A percentile compares a stretch with the other conserved stretches of the same genome.
Conservation (phyloP, 2,888 invertebrate species). For the Patella pellucida region DNA sequence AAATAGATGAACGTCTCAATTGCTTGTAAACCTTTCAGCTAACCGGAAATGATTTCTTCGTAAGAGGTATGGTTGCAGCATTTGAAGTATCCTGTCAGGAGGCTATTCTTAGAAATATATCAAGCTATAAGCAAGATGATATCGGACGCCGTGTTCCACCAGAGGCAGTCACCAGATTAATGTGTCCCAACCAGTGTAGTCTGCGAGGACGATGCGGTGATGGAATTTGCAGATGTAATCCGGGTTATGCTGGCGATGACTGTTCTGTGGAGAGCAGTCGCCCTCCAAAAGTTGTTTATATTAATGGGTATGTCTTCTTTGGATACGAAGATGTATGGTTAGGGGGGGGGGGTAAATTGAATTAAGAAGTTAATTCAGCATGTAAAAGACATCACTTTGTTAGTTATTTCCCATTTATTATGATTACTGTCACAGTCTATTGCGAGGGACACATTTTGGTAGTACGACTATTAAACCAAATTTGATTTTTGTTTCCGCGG, state of each 20-base stretch:
- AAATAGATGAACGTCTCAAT: no score
- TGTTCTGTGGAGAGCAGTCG: slow-evolving; percentile 27
- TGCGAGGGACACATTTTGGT: no score
- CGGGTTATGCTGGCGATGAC: slow-evolving; percentile 28
- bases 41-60: slow-evolving; percentile 14
- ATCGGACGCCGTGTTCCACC: slow-evolving; percentile 31
- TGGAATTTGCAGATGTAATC: slow-evolving; percentile 30
- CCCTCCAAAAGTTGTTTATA: slow-evolving; percentile 21
- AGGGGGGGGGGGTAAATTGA: no score
- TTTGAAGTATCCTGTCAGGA: slow-evolving; percentile 32
- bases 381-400: no score
- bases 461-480: no score
- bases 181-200: slow-evolving; percentile 38
- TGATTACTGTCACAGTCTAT: no score
- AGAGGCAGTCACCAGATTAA: slow-evolving; percentile 24
- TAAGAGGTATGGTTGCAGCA: slow-evolving; percentile 18
- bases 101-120: slow-evolving; percentile 26
- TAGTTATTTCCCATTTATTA: no score
- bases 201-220: slow-evolving; percentile 25
- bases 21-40: slow-evolving; percentile 1
- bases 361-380: no score
- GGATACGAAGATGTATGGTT: no score
- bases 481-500: no score
- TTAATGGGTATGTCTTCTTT: slow-evolving; percentile 26
- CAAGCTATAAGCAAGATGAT: slow-evolving; percentile 21